A percentile compares a stretch with the other conserved stretches of the same genome.
Evolutionary conservation across 1,140 invertebrate genomes (phyloP).

Genomic region (Pteromalus puparum): DNA sequence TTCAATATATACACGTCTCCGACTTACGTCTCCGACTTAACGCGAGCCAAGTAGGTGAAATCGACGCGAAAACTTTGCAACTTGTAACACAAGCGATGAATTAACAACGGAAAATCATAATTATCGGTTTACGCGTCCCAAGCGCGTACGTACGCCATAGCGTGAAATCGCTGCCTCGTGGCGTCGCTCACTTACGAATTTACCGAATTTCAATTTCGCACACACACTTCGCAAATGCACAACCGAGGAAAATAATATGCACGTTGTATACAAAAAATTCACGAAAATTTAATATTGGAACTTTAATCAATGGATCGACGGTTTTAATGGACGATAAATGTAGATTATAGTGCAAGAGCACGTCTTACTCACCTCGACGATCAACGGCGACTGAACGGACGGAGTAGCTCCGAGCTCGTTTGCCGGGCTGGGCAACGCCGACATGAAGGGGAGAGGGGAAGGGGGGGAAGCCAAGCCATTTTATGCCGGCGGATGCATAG

Average conservation of each 20-base stretch:
- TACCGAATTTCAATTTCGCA: neutral
- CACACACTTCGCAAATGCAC: neutral
- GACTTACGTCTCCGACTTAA: too few relatives aligned
- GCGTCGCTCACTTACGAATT: neutral
- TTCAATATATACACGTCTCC: neutral
- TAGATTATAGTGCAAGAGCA: neutral
- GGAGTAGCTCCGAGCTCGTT: too few relatives aligned
- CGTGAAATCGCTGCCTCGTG: neutral
- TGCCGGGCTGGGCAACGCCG: neutral
- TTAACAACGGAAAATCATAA: neutral
- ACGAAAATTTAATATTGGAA: neutral
- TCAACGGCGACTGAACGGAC: slow-evolving; percentile 1
- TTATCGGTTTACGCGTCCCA: neutral
- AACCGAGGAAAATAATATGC: neutral
- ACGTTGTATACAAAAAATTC: neutral
- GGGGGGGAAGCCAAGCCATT: neutral
- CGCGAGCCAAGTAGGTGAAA: too few relatives aligned
- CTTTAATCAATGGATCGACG: neutral
- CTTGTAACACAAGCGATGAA: too few relatives aligned
- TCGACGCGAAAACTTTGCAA: too few relatives aligned
- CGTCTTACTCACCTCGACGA: slow-evolving; percentile 14
- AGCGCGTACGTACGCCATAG: neutral
- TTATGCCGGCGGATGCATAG: neutral
- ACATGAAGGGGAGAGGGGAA: neutral
- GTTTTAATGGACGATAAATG: neutral